phyloP scores from a whole-genome alignment of 1,140 invertebrate genomes.

The Nymphalis io region DNA sequence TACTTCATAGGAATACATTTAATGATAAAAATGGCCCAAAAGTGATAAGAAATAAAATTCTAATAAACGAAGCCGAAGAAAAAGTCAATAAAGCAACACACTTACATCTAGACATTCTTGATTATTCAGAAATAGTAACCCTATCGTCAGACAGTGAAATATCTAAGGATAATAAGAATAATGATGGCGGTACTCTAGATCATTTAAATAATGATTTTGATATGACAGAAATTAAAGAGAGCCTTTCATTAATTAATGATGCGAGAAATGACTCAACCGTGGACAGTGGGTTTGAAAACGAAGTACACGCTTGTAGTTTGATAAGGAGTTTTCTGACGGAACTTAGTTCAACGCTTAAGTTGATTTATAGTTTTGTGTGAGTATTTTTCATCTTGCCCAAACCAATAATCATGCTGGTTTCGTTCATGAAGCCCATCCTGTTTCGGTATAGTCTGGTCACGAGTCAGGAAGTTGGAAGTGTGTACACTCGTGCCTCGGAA shows the following conservation, averaged over 20 bases:
- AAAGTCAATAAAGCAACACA: slow-evolving; percentile 8
- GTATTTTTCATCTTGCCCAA: slow-evolving; percentile 29
- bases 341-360: slow-evolving; percentile 40
- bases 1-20: neutral
- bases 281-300: slow-evolving; percentile 48
- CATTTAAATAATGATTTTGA: neutral
- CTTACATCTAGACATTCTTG: slow-evolving; percentile 10
- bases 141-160: slow-evolving; percentile 5
- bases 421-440: too few relatives aligned
- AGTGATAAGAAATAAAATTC: slow-evolving; percentile 35
- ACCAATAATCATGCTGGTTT: too few relatives aligned
- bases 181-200: neutral
- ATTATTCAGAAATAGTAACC: slow-evolving; percentile 2
- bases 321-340: slow-evolving; percentile 42
- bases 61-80: slow-evolving; percentile 32
- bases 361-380: slow-evolving; percentile 50
- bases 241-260: slow-evolving; percentile 7
- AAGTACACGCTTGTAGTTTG: slow-evolving; percentile 25
- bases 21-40: slow-evolving; percentile 7
- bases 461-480: too few relatives aligned
- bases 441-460: too few relatives aligned
- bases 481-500: too few relatives aligned
- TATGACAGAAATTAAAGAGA: slow-evolving; percentile 5
- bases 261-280: slow-evolving; percentile 13
- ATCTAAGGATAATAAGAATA: slow-evolving; percentile 5